Conservation (phyloP, 2,888 invertebrate species). For the Coenonympha arcania region DNA sequence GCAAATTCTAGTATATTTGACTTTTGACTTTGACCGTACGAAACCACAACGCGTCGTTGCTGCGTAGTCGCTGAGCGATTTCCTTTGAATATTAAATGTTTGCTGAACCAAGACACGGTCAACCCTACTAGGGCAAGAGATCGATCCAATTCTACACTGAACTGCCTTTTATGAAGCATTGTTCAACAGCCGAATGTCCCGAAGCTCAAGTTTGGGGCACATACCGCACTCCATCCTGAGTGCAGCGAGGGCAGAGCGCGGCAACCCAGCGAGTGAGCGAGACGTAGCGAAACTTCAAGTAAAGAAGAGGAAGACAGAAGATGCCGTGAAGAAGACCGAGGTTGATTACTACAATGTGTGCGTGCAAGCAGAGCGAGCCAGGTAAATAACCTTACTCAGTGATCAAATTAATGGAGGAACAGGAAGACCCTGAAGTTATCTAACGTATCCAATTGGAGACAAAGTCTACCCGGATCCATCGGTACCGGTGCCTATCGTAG, state of each 20-base stretch:
- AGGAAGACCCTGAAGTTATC: too few species aligned
- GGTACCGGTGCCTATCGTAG: too few species aligned
- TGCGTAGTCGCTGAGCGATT: too few species aligned
- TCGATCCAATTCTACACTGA: background rate
- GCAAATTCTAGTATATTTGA: too few species aligned
- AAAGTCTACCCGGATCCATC: too few species aligned
- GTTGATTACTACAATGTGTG: slow-evolving; percentile 94
- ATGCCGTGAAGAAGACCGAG: slow-evolving; percentile 91
- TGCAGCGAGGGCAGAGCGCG: slow-evolving; percentile 59
- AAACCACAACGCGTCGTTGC: too few species aligned
- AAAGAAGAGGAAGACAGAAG: slow-evolving; percentile 91
- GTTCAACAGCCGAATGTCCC: slow-evolving; percentile 55
- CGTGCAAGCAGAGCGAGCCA: slow-evolving; percentile 90
- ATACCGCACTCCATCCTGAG: slow-evolving; percentile 70
- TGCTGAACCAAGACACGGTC: too few species aligned
- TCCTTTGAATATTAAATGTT: too few species aligned
- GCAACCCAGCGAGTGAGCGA: slow-evolving; percentile 65
- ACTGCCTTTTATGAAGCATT: background rate
- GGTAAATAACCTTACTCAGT: slow-evolving; percentile 75
- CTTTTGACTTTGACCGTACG: too few species aligned
- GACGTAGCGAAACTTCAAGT: slow-evolving; percentile 86
- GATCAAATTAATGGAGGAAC: too few species aligned
- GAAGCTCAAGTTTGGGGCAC: slow-evolving; percentile 74
- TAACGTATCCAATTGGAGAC: too few species aligned
- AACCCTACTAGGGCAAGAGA: background rate